These are phyloP conservation scores for Operophtera brumata DNA, from an alignment of 2,888 invertebrate genomes.

Conservation along the genomic window DNA sequence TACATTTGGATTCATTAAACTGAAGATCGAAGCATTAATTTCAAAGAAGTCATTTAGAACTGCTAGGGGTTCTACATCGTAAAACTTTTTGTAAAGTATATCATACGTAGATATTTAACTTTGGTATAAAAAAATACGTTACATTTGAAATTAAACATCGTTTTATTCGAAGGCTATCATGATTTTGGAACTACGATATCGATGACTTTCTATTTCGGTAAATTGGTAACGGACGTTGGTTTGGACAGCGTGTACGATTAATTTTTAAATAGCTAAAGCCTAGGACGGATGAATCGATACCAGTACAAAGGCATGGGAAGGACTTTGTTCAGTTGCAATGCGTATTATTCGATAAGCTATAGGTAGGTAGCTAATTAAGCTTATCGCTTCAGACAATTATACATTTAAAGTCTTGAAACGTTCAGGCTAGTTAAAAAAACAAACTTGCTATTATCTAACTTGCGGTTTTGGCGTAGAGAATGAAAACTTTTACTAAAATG, in stretches of 20 bases:
- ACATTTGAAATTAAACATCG: not conserved
- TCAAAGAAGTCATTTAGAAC: not conserved
- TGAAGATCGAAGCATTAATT: not conserved
- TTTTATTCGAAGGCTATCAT: not conserved
- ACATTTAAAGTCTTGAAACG: not conserved
- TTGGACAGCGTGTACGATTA: slow-evolving; percentile 66
- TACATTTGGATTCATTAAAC: slow-evolving; percentile 9
- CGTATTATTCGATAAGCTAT: slow-evolving; percentile 17
- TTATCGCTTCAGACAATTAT: not conserved
- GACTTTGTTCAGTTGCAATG: slow-evolving; percentile 46
- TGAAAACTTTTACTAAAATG: too few relatives aligned
- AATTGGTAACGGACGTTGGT: slow-evolving; percentile 53
- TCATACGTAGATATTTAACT: too few relatives aligned
- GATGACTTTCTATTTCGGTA: slow-evolving; percentile 35
- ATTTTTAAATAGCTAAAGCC: slow-evolving; percentile 73
- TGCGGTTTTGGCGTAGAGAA: too few relatives aligned
- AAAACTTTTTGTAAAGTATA: not conserved
- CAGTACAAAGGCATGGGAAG: slow-evolving; percentile 56
- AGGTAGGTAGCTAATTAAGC: not conserved
- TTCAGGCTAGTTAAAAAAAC: too few relatives aligned
- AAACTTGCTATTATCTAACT: too few relatives aligned
- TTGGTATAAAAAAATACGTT: too few relatives aligned
- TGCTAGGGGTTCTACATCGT: not conserved
- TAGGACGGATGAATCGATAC: slow-evolving; percentile 77
- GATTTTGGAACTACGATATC: slow-evolving; percentile 20